phyloP scores from a whole-genome alignment of 2,888 invertebrate genomes.

The Ommatoiulus sabulosus region DNA sequence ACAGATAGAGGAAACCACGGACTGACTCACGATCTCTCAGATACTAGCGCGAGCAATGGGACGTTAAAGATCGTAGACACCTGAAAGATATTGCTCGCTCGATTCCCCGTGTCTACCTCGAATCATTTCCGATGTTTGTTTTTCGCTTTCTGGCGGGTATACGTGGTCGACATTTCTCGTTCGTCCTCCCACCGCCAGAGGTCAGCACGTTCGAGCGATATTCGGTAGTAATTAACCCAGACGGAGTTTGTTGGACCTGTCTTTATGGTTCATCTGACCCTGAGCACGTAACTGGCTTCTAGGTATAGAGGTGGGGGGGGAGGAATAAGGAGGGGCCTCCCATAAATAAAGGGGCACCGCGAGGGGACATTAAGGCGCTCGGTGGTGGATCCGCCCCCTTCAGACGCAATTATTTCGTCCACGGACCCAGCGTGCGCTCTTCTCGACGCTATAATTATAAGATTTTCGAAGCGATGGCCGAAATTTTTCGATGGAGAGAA shows the following conservation, averaged over 20 bases:
- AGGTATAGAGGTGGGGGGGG: background rate
- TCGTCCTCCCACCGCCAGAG: background rate
- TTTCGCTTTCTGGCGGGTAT: background rate
- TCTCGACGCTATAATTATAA: background rate
- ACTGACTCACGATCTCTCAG: too few species aligned
- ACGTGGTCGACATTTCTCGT: background rate
- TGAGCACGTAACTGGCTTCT: constrained; percentile 15
- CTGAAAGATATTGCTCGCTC: too few species aligned
- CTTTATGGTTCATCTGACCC: constrained; percentile 36
- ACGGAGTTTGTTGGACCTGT: background rate
- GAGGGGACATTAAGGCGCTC: constrained; percentile 1
- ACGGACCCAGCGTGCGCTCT: background rate
- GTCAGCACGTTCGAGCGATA: background rate
- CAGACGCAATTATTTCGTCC: constrained; percentile 40
- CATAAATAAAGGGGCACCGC: constrained; percentile 22
- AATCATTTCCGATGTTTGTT: too few species aligned
- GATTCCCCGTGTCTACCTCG: too few species aligned
- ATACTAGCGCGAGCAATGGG: too few species aligned
- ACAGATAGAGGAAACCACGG: too few species aligned
- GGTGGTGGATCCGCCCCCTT: constrained; percentile 26
- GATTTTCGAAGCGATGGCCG: background rate
- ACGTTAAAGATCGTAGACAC: too few species aligned
- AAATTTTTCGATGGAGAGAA: background rate
- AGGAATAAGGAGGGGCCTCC: background rate
- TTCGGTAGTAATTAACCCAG: background rate